Percentiles rank a stretch among this genome's conserved stretches.
Conservation (phyloP, 2,888 invertebrate species). For the Octodonta nipae region DNA sequence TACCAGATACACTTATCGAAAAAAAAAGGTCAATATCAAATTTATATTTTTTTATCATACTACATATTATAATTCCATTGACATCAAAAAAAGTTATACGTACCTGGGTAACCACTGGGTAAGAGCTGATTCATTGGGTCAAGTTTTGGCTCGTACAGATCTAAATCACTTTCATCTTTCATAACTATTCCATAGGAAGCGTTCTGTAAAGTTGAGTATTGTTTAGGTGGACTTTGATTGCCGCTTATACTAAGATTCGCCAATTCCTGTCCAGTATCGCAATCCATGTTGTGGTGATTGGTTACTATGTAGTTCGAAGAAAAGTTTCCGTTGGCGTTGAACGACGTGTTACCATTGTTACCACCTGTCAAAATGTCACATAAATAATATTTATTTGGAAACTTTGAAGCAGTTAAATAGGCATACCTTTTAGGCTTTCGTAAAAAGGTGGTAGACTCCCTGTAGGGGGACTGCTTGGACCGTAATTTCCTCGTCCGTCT, state of each 20-base stretch:
- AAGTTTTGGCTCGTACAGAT: conserved; percentile 58
- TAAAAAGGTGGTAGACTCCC: conserved; percentile 81
- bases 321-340: conserved; percentile 53
- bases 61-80: too few species aligned
- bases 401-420: not conserved
- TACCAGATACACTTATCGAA: too few species aligned
- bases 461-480: conserved; percentile 76
- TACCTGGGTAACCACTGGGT: conserved; percentile 38
- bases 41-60: too few species aligned
- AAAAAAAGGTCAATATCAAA: too few species aligned
- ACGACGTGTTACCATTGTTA: conserved; percentile 53
- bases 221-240: conserved; percentile 40
- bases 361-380: conserved; percentile 32
- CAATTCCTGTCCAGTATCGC: conserved; percentile 56
- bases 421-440: conserved; percentile 60
- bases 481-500: conserved; percentile 73
- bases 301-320: conserved; percentile 54
- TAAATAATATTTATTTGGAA: too few species aligned
- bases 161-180: conserved; percentile 68
- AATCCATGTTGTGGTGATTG: conserved; percentile 59
- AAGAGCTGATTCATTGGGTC: conserved; percentile 50
- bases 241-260: conserved; percentile 38
- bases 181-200: conserved; percentile 59
- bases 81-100: not conserved
- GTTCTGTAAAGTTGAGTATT: conserved; percentile 63